Percentiles rank a stretch among this genome's conserved stretches.
These are phyloP conservation scores for Eudyptes chrysolophus DNA, from an alignment of 2,113 vertebrate genomes.

Conservation along the genomic window DNA sequence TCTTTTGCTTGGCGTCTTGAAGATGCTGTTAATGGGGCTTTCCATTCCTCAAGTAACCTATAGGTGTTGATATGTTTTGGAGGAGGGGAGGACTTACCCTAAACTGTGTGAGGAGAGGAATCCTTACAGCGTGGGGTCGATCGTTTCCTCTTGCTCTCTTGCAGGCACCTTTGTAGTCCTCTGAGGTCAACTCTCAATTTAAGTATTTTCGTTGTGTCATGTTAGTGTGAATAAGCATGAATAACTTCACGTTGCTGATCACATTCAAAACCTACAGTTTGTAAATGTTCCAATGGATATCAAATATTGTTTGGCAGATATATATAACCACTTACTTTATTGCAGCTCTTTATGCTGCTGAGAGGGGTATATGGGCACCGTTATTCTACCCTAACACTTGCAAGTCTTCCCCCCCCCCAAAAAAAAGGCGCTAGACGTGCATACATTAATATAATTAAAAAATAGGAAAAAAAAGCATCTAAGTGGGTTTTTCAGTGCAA, in stretches of 20 bases:
- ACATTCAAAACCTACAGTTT: background rate
- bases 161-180: background rate
- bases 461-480: background rate
- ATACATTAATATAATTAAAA: background rate
- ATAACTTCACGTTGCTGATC: background rate
- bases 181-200: fast-evolving
- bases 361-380: background rate
- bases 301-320: background rate
- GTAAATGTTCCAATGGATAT: background rate
- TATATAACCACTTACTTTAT: background rate
- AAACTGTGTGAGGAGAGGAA: fast-evolving
- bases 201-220: fast-evolving
- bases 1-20: background rate
- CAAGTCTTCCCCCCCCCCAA: background rate
- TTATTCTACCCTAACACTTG: background rate
- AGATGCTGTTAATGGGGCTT: background rate
- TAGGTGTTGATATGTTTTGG: fast-evolving
- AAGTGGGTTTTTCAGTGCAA: background rate
- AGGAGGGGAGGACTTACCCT: background rate
- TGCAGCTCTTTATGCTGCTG: background rate
- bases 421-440: fast-evolving
- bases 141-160: background rate
- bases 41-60: background rate
- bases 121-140: fast-evolving
- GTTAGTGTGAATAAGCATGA: background rate